Evolutionary conservation across 2,797 vertebrate species (phyloP).

Genomic region (Propithecus deckenii): DNA sequence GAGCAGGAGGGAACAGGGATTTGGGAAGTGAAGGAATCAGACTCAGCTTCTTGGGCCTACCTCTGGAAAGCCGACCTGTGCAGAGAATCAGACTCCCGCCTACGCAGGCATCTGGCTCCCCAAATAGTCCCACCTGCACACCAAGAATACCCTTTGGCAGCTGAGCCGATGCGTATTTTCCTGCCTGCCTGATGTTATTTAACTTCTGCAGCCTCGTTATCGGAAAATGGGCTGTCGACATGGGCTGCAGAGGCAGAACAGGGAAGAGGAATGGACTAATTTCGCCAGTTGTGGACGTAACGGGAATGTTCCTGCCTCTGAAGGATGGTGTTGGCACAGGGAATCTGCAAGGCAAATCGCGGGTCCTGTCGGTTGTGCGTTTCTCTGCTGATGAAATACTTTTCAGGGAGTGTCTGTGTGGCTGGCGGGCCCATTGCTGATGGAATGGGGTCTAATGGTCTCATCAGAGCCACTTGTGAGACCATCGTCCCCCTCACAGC

Average conservation of each 20-base stretch:
- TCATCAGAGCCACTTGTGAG: neutral
- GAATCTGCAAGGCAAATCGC: neutral
- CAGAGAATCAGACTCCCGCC: neutral
- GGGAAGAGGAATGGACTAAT: neutral
- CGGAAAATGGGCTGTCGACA: neutral
- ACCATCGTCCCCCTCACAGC: neutral
- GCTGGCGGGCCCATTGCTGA: neutral
- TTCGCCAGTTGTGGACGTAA: neutral
- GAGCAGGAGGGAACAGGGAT: neutral
- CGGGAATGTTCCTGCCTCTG: neutral
- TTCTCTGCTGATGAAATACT: neutral
- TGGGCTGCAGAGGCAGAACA: neutral
- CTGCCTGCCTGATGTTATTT: accelerated
- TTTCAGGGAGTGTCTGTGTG: accelerated
- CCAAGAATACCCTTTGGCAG: neutral
- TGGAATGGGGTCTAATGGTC: neutral
- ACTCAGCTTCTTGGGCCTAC: neutral
- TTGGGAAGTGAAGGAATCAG: neutral
- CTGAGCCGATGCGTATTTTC: neutral
- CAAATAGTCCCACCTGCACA: neutral
- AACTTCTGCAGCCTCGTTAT: neutral
- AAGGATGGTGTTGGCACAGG: neutral
- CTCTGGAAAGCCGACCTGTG: neutral
- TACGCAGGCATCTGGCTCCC: constrained; percentile 21
- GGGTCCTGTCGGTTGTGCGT: neutral